A percentile compares a stretch with the other conserved stretches of the same genome.
Conservation (phyloP, 2,888 invertebrate genomes). For the Lucinisca nassula region DNA sequence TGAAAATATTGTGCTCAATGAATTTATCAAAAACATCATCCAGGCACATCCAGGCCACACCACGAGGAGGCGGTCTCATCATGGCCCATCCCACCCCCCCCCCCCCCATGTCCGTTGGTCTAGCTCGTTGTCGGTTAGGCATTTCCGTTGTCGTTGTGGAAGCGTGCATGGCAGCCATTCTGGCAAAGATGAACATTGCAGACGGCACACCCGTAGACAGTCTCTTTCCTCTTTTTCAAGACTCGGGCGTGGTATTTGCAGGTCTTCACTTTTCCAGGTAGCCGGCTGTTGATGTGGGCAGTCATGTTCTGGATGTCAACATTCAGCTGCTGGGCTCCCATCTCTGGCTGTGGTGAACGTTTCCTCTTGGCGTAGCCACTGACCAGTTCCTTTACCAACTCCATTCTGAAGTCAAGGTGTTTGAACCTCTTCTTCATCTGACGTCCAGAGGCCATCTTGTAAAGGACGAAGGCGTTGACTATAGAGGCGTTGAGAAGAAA, state of each 20-base stretch:
- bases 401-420: constrained; percentile 39
- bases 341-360: too few relatives aligned
- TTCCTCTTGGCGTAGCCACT: constrained; percentile 42
- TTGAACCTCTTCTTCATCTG: constrained; percentile 30
- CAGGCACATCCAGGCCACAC: too few relatives aligned
- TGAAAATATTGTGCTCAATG: too few relatives aligned
- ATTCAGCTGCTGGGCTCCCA: too few relatives aligned
- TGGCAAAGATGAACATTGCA: constrained; percentile 38
- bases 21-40: too few relatives aligned
- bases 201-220: constrained; percentile 27
- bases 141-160: too few relatives aligned
- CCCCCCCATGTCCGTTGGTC: too few relatives aligned
- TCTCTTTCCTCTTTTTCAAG: constrained; percentile 17
- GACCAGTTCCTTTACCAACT: constrained; percentile 21
- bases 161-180: constrained; percentile 32
- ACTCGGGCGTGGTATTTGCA: constrained; percentile 1
- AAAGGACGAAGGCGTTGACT: constrained; percentile 57
- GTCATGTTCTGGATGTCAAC: background rate
- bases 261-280: background rate
- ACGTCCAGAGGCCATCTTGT: background rate
- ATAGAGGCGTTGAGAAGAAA: constrained; percentile 51
- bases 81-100: too few relatives aligned
- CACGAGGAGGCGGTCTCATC: too few relatives aligned
- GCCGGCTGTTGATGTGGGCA: constrained; percentile 5
- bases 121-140: too few relatives aligned